phyloP scores from a whole-genome alignment of 64 coral and sea anemone species.

The Catalaphyllia jardinei region DNA sequence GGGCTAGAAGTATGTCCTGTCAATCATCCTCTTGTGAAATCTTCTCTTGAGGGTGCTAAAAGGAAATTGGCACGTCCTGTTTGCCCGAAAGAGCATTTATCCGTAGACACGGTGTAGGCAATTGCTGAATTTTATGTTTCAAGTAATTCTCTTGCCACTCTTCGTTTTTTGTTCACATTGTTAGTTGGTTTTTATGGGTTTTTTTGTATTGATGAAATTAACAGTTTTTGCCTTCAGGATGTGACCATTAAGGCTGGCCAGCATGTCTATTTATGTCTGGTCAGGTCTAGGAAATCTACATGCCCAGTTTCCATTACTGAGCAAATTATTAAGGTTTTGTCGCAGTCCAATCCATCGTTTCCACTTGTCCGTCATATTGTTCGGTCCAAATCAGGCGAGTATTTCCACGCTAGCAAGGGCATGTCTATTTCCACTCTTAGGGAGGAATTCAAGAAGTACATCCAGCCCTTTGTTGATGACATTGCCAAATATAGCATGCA shows the following conservation, averaged over 20 bases:
- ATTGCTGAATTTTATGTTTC: constrained; percentile 22
- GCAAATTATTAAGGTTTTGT: no score
- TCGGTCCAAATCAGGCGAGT: background rate
- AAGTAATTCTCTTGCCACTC: background rate
- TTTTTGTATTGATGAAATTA: constrained; percentile 9
- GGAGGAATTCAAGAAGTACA: background rate
- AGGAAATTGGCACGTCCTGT: no score
- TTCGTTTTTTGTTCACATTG: constrained; percentile 16
- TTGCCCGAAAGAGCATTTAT: background rate
- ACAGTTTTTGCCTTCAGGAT: background rate
- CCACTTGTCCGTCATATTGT: background rate
- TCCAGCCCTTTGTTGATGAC: no score
- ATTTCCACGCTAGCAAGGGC: no score
- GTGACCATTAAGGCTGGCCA: background rate
- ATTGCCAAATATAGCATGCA: no score
- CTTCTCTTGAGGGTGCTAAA: no score
- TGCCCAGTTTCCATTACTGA: no score
- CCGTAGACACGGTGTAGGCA: background rate
- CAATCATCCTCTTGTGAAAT: no score
- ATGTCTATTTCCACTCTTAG: background rate
- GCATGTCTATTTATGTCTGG: background rate
- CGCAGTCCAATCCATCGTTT: background rate
- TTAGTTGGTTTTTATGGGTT: constrained; percentile 15
- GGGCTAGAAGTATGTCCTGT: no score
- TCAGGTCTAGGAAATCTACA: no score